Conservation (phyloP, 2,888 invertebrate genomes). For the Meiosimyza platycephala region DNA sequence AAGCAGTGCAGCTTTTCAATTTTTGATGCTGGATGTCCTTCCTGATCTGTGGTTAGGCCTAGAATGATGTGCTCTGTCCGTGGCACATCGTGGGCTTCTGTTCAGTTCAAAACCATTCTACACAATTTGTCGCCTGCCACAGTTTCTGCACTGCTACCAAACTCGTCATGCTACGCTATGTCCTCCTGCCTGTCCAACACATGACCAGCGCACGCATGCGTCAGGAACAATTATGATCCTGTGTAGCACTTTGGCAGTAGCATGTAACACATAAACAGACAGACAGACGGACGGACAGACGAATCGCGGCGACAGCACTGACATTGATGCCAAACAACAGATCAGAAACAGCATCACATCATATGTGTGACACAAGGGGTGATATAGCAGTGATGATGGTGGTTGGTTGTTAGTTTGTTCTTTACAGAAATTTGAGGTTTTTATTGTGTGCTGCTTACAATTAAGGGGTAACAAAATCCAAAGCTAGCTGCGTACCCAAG, state of each 20-base stretch:
- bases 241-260: constrained; percentile 11
- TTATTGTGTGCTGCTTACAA: too few species aligned
- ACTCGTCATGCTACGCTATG: constrained; percentile 41
- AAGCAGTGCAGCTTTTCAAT: constrained; percentile 41
- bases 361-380: too few species aligned
- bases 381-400: too few species aligned
- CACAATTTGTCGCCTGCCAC: constrained; percentile 46
- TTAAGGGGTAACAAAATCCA: too few species aligned
- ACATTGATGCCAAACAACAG: constrained; percentile 27
- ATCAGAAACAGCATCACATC: neutral
- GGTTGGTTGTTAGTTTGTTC: too few species aligned
- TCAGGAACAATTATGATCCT: constrained; percentile 29
- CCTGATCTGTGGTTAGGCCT: constrained; percentile 68
- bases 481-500: too few species aligned
- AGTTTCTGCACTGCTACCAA: constrained; percentile 42
- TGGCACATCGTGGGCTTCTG: constrained; percentile 66
- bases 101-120: constrained; percentile 57
- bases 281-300: constrained; percentile 26
- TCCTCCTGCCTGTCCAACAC: constrained; percentile 7
- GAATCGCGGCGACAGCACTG: neutral
- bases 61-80: constrained; percentile 67
- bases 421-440: too few species aligned
- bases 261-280: constrained; percentile 19
- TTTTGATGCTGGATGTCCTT: constrained; percentile 58
- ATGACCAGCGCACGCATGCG: constrained; percentile 51